Conservation (phyloP, 2,797 vertebrate species). For the Rhyacichthys aspro region DNA sequence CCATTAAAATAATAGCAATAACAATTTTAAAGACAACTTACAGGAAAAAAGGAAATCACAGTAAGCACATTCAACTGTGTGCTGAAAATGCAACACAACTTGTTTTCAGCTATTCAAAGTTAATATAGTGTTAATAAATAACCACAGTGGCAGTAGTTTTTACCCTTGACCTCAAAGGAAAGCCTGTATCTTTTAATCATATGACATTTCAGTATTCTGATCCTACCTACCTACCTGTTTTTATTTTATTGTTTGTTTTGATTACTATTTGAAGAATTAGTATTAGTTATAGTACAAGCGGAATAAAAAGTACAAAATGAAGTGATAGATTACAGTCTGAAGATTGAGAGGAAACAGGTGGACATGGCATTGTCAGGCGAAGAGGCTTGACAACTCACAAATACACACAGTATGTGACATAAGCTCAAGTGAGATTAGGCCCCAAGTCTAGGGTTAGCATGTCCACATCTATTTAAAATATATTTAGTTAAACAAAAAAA, state of each 20-base stretch:
- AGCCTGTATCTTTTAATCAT: constrained; percentile 2
- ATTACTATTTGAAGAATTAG: too few relatives aligned
- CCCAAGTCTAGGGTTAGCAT: neutral
- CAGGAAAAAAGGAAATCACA: too few relatives aligned
- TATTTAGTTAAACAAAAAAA: too few relatives aligned
- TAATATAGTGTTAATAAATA: constrained; percentile 45
- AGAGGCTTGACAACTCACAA: constrained; percentile 27
- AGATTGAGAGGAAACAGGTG: constrained; percentile 63
- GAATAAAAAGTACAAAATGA: constrained; percentile 8
- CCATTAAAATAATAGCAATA: too few relatives aligned
- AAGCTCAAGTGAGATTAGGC: constrained; percentile 3
- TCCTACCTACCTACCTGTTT: too few relatives aligned
- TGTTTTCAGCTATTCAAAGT: constrained; percentile 10
- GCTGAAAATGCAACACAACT: neutral
- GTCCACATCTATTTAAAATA: too few relatives aligned
- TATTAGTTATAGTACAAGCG: constrained; percentile 18
- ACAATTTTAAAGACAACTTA: too few relatives aligned
- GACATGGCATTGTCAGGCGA: constrained; percentile 32
- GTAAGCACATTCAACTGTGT: neutral
- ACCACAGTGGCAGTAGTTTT: constrained; percentile 23
- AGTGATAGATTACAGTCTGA: constrained; percentile 15
- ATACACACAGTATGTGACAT: constrained; percentile 3
- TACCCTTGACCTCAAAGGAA: constrained; percentile 10
- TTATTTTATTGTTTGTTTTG: too few relatives aligned
- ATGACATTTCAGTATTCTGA: constrained; percentile 15